Evolutionary conservation across 2,888 invertebrate species (phyloP).

Genomic region (Phasia obesa): DNA sequence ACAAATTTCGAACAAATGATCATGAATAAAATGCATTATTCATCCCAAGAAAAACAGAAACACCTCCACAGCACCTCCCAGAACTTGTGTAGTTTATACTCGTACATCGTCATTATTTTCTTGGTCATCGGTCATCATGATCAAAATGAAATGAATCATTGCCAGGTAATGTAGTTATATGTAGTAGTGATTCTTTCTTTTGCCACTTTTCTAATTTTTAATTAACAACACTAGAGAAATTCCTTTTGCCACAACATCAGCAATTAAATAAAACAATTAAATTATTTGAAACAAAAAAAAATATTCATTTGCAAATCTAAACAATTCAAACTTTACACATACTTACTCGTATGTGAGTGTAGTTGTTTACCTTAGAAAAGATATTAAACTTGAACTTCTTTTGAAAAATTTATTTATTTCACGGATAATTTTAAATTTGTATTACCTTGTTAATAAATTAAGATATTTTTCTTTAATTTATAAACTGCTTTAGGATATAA

Average conservation of each 20-base stretch:
- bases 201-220: not conserved
- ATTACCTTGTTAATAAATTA: not conserved
- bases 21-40: constrained; percentile 35
- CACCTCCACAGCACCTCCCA: constrained; percentile 11
- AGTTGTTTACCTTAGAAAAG: constrained; percentile 11
- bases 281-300: not conserved
- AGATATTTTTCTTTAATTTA: not conserved
- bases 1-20: constrained; percentile 13
- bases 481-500: too few relatives aligned
- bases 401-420: not conserved
- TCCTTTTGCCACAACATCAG: constrained; percentile 1
- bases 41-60: constrained; percentile 1
- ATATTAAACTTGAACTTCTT: constrained; percentile 59
- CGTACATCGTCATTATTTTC: constrained; percentile 3
- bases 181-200: not conserved
- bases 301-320: not conserved
- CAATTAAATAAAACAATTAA: constrained; percentile 3
- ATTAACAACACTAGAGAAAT: constrained; percentile 26
- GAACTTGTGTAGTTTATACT: not conserved
- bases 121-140: constrained; percentile 33
- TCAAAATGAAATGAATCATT: constrained; percentile 45
- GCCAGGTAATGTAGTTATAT: constrained; percentile 15
- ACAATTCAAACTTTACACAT: not conserved
- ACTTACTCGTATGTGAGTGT: not conserved
- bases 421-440: not conserved